Conservation (phyloP, 2,113 vertebrate genomes). For the Vombatus ursinus region DNA sequence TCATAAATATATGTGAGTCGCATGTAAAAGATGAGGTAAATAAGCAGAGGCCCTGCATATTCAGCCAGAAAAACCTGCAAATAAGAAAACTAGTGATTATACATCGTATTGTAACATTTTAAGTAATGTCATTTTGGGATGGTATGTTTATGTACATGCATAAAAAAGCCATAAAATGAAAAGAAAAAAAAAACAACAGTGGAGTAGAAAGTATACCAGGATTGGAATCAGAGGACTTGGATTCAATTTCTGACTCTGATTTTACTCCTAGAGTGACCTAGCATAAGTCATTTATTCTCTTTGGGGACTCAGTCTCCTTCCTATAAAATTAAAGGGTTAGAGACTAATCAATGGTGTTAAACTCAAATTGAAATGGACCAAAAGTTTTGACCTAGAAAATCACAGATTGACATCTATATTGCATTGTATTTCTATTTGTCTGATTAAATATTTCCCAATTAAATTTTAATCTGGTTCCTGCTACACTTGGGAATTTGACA, state of each 20-base stretch:
- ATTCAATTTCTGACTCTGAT: neutral
- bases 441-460: neutral
- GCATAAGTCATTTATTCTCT: neutral
- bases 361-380: neutral
- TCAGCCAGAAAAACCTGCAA: conserved; percentile 87
- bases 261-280: neutral
- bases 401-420: neutral
- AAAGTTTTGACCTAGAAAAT: neutral
- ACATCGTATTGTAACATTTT: neutral
- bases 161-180: neutral
- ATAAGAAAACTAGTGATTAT: conserved; percentile 22
- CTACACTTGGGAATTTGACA: neutral
- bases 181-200: neutral
- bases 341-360: neutral
- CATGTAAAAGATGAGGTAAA: conserved; percentile 88
- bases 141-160: neutral
- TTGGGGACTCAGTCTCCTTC: neutral
- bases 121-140: neutral
- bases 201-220: neutral
- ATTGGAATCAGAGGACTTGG: neutral
- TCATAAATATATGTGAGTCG: conserved; percentile 84
- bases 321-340: neutral
- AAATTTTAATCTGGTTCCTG: neutral
- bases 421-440: neutral
- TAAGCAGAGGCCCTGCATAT: conserved; percentile 85